Evolutionary conservation across 1,140 invertebrate species (phyloP).

Genomic region (Pseudomyrmex cubaensis): DNA sequence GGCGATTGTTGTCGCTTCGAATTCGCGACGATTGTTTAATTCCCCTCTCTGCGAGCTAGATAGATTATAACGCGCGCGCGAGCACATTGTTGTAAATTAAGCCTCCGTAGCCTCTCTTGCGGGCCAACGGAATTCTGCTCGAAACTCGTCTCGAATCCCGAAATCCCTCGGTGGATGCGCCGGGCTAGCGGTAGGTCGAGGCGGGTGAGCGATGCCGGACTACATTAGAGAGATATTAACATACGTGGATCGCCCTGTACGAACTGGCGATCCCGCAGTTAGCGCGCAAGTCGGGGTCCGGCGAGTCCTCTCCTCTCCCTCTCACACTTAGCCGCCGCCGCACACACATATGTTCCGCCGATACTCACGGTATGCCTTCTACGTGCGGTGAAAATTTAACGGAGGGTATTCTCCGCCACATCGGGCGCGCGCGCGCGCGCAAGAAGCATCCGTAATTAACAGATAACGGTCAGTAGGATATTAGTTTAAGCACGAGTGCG

Average conservation of each 20-base stretch:
- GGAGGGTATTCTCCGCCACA: slow-evolving; percentile 39
- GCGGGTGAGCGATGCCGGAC: slow-evolving; percentile 33
- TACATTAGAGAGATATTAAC: slow-evolving; percentile 64
- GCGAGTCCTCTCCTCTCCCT: no score
- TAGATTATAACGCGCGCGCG: background rate
- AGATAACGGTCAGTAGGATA: slow-evolving; percentile 66
- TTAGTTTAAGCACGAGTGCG: slow-evolving; percentile 56
- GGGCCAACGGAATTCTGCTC: slow-evolving; percentile 42
- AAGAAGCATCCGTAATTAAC: slow-evolving; percentile 72
- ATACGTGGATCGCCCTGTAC: slow-evolving; percentile 33
- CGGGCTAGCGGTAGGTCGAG: background rate
- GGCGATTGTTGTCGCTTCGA: slow-evolving; percentile 17
- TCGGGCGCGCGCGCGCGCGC: background rate
- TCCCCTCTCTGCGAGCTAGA: background rate
- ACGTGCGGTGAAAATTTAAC: slow-evolving; percentile 65
- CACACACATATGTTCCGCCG: background rate
- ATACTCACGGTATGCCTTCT: slow-evolving; percentile 19
- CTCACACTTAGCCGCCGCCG: background rate
- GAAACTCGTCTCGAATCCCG: slow-evolving; percentile 41
- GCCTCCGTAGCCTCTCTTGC: slow-evolving; percentile 12
- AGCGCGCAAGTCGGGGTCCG: background rate
- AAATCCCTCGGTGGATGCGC: slow-evolving; percentile 52
- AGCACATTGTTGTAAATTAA: slow-evolving; percentile 55
- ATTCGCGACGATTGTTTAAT: slow-evolving; percentile 61
- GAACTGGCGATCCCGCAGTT: background rate